Percentiles rank a stretch among this genome's conserved stretches.
Conservation (phyloP, 2,113 vertebrate genomes). For the Microcebus jonahi region DNA sequence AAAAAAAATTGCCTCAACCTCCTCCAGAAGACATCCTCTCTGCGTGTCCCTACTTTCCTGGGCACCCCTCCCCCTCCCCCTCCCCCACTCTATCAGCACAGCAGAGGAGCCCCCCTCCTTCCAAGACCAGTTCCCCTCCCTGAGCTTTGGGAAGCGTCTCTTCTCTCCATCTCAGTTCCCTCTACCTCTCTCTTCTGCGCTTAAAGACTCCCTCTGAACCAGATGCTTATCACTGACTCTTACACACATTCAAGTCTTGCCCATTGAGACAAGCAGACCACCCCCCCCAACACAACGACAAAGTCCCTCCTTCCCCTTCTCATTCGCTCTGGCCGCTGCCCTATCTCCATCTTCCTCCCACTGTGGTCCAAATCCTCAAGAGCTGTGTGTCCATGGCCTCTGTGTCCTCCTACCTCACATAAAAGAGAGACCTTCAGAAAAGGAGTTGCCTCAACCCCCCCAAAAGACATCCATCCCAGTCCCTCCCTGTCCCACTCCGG, state of each 20-base stretch:
- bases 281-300: fast-evolving
- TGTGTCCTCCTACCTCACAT: background rate
- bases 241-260: fast-evolving
- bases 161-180: background rate
- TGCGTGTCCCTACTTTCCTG: background rate
- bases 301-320: background rate
- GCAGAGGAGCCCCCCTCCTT: background rate
- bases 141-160: background rate
- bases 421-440: background rate
- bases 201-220: background rate
- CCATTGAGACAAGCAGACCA: background rate
- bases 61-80: background rate
- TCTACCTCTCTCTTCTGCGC: background rate
- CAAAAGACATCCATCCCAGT: background rate
- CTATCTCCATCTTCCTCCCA: no score
- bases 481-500: background rate
- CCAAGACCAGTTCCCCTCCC: fast-evolving
- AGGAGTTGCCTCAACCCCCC: background rate
- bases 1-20: background rate
- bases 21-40: background rate
- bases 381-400: background rate
- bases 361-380: background rate
- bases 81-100: no score
- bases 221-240: background rate
- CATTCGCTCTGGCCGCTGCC: no score